phyloP scores from a whole-genome alignment of 37 sponge, comb jelly and placozoan species.

The Hexactinellida sp. region DNA sequence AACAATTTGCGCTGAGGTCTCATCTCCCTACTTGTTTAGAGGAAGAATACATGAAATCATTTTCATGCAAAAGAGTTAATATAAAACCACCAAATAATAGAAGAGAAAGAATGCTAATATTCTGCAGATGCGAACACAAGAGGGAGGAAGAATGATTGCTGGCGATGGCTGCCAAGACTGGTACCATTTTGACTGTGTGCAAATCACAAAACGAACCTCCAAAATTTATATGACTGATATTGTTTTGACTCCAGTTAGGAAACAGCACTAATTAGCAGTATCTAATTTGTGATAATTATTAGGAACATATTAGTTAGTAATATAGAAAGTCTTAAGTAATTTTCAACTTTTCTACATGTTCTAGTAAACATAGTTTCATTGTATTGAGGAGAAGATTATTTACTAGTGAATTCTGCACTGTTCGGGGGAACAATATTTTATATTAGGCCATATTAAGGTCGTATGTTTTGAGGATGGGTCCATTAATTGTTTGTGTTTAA shows the following conservation, averaged over 20 bases:
- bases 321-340: too few relatives aligned
- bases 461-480: neutral
- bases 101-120: neutral
- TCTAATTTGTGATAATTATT: too few relatives aligned
- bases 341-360: too few relatives aligned
- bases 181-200: neutral
- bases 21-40: neutral
- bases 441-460: neutral
- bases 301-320: too few relatives aligned
- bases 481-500: neutral
- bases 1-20: neutral
- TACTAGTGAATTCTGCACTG: too few relatives aligned
- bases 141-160: neutral
- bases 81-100: neutral
- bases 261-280: too few relatives aligned
- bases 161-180: neutral
- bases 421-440: too few relatives aligned
- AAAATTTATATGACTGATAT: too few relatives aligned
- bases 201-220: neutral
- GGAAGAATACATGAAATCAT: neutral
- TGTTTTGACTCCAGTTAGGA: too few relatives aligned
- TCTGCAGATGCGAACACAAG: neutral
- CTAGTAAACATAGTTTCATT: too few relatives aligned
- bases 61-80: too few relatives aligned
- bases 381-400: too few relatives aligned